phyloP scores from a whole-genome alignment of 1,140 invertebrate genomes.

The Nautilus pompilius region DNA sequence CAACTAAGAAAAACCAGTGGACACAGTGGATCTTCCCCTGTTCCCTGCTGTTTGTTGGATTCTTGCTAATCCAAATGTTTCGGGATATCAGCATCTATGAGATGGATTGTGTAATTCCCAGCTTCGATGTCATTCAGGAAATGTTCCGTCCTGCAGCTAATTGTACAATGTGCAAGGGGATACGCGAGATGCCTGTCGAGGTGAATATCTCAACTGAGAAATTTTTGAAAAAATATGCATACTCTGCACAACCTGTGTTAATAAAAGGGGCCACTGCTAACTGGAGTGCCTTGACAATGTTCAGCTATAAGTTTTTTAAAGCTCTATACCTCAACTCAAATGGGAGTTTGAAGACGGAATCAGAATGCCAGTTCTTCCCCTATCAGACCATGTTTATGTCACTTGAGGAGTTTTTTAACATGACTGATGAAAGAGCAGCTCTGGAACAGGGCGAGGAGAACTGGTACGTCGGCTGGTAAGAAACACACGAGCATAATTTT shows the following conservation, averaged over 20 bases:
- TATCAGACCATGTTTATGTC: constrained; percentile 82
- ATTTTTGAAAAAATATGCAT: constrained; percentile 66
- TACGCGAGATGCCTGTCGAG: constrained; percentile 47
- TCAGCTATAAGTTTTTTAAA: constrained; percentile 79
- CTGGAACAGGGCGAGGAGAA: constrained; percentile 65
- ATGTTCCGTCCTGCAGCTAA: constrained; percentile 77
- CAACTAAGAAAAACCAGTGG: neutral
- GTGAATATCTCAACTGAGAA: constrained; percentile 62
- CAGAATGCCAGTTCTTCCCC: constrained; percentile 83
- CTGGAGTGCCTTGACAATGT: constrained; percentile 73
- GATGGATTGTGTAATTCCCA: constrained; percentile 68
- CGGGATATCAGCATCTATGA: constrained; percentile 9
- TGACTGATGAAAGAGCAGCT: constrained; percentile 64
- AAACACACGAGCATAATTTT: too few species aligned
- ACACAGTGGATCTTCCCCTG: neutral
- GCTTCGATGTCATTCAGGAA: constrained; percentile 82
- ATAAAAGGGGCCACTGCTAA: constrained; percentile 73
- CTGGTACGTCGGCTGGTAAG: constrained; percentile 91
- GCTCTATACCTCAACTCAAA: constrained; percentile 64
- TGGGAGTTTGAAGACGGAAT: constrained; percentile 28
- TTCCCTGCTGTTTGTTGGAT: neutral
- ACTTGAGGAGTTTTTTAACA: constrained; percentile 73
- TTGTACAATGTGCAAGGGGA: constrained; percentile 69
- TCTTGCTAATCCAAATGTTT: constrained; percentile 1
- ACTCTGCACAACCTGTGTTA: constrained; percentile 76